These are phyloP conservation scores for Hippocampus guttulatus DNA, from an alignment of 2,113 vertebrate genomes.

Conservation along the genomic window DNA sequence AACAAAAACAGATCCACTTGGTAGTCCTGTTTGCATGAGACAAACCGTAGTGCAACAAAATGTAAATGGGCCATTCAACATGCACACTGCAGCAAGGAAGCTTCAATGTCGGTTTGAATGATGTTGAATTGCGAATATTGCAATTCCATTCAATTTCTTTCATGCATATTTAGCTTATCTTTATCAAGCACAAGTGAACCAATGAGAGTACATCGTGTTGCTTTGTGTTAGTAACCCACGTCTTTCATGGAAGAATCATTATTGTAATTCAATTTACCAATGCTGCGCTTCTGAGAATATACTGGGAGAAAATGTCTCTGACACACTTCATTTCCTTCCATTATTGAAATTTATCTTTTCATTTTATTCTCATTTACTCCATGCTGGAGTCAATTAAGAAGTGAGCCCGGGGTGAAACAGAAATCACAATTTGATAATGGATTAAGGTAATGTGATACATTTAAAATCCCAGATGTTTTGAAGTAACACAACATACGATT, in stretches of 20 bases:
- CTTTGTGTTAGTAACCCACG: slow-evolving; percentile 4
- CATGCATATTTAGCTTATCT: background rate
- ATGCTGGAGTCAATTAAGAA: slow-evolving; percentile 64
- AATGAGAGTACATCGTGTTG: slow-evolving; percentile 18
- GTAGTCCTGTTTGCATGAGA: slow-evolving; percentile 46
- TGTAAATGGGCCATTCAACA: slow-evolving; percentile 15
- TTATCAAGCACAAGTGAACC: slow-evolving; percentile 6
- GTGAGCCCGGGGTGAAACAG: slow-evolving; percentile 52
- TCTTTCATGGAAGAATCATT: slow-evolving; percentile 28
- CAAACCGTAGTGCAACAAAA: slow-evolving; percentile 30
- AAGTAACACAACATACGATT: background rate
- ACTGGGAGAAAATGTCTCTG: slow-evolving; percentile 53
- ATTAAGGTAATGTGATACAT: slow-evolving; percentile 14
- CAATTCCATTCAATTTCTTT: background rate
- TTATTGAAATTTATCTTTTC: slow-evolving; percentile 69
- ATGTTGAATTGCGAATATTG: slow-evolving; percentile 6
- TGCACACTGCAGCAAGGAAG: background rate
- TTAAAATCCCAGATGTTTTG: background rate
- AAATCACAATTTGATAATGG: slow-evolving; percentile 45
- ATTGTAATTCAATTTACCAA: slow-evolving; percentile 60
- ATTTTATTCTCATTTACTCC: slow-evolving; percentile 70
- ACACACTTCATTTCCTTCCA: slow-evolving; percentile 69
- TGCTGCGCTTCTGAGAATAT: slow-evolving; percentile 43
- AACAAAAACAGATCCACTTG: slow-evolving; percentile 37
- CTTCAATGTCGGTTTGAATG: slow-evolving; percentile 8